Percentiles rank a stretch among this genome's conserved stretches.
Evolutionary conservation across 2,888 invertebrate genomes (phyloP).

Genomic region (Cosmopolites sordidus): DNA sequence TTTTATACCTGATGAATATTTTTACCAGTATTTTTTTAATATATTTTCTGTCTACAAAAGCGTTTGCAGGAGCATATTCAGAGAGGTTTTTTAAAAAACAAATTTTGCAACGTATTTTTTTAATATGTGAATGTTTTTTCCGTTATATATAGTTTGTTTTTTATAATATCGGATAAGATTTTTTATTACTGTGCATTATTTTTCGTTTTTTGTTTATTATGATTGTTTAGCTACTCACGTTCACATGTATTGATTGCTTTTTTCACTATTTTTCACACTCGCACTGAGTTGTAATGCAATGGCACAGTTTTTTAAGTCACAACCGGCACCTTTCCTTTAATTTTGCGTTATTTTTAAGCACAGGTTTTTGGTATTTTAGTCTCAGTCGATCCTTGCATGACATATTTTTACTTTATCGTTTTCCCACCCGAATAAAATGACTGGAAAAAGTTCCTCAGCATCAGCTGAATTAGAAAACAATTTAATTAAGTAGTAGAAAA

Average conservation of each 20-base stretch:
- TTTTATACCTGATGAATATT: constrained; percentile 22
- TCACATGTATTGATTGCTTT: constrained; percentile 66
- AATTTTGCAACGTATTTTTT: constrained; percentile 32
- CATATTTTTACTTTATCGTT: constrained; percentile 11
- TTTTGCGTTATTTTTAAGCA: constrained; percentile 19
- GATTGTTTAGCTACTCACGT: constrained; percentile 57
- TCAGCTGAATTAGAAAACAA: no score
- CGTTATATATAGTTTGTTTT: constrained; percentile 33
- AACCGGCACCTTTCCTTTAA: constrained; percentile 41
- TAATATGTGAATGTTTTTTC: constrained; percentile 35
- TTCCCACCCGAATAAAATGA: background rate
- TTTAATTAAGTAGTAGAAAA: background rate
- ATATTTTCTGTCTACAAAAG: constrained; percentile 50
- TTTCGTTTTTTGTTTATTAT: constrained; percentile 15
- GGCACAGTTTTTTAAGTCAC: constrained; percentile 50
- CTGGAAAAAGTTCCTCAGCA: constrained; percentile 13
- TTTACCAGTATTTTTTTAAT: constrained; percentile 30
- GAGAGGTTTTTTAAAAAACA: constrained; percentile 43
- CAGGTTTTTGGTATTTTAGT: constrained; percentile 26
- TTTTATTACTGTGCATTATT: constrained; percentile 37
- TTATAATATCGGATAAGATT: constrained; percentile 37
- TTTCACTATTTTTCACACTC: constrained; percentile 40
- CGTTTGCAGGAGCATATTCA: constrained; percentile 51
- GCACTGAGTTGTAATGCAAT: constrained; percentile 51
- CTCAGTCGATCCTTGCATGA: constrained; percentile 21